Percentiles rank a stretch among this genome's conserved stretches.
These are phyloP conservation scores for Procambarus virginalis DNA, from an alignment of 1,140 invertebrate species.

Conservation along the genomic window DNA sequence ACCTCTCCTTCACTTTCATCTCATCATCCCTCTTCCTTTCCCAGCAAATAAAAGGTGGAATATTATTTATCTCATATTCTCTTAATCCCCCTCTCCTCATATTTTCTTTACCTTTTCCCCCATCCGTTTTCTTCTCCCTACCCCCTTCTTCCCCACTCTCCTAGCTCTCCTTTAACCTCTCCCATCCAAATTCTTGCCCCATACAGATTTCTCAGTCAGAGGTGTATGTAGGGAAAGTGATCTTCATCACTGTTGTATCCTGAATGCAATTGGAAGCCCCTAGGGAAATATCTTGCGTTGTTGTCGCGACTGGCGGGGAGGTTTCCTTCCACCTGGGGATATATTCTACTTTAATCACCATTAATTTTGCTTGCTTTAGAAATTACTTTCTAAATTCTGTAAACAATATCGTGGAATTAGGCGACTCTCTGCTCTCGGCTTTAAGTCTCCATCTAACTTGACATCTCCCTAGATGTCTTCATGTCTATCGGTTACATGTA, in stretches of 20 bases:
- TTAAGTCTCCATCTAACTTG: no score
- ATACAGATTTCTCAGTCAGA: not conserved
- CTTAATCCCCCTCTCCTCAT: not conserved
- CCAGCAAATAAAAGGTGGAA: no score
- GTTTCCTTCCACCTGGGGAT: not conserved
- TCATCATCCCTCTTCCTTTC: not conserved
- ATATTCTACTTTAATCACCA: not conserved
- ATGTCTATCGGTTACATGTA: no score
- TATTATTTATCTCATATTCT: not conserved
- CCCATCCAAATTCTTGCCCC: not conserved
- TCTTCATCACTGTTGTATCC: not conserved
- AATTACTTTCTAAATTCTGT: not conserved
- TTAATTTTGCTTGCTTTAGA: not conserved
- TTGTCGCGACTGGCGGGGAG: slow-evolving; percentile 7
- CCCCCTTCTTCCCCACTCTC: not conserved
- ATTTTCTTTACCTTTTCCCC: not conserved
- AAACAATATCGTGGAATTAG: not conserved
- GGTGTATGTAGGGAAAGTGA: not conserved
- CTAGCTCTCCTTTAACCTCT: not conserved
- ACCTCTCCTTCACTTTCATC: not conserved
- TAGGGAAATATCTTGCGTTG: not conserved
- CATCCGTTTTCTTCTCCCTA: not conserved
- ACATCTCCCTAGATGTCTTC: no score
- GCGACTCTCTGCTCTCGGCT: no score
- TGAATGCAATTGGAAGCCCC: not conserved